These are phyloP conservation scores for Spodoptera litura DNA, from an alignment of 1,140 invertebrate genomes.

Conservation along the genomic window DNA sequence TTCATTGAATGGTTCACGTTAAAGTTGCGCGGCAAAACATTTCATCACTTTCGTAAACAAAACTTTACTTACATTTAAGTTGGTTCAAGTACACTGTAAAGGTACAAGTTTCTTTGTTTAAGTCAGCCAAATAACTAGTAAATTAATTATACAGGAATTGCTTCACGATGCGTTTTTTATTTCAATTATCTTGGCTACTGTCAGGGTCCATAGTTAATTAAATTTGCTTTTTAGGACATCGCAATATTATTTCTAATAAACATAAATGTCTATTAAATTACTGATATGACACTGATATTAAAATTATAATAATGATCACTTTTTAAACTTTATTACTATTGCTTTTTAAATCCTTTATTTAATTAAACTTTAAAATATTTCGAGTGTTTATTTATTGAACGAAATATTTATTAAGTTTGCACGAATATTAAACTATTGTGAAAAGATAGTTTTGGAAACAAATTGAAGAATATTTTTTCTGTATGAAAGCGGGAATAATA, in stretches of 20 bases:
- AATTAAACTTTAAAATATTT: no score
- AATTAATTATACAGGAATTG: slow-evolving; percentile 14
- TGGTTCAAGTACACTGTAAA: background rate
- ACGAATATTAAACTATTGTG: no score
- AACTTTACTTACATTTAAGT: no score
- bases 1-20: background rate
- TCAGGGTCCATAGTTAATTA: slow-evolving; percentile 10
- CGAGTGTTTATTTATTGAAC: no score
- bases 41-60: no score
- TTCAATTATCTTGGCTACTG: background rate
- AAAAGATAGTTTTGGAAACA: no score
- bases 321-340: no score
- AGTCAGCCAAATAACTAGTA: background rate
- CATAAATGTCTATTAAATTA: slow-evolving; percentile 8
- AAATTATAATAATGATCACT: background rate
- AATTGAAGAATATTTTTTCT: no score
- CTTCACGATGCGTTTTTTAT: slow-evolving; percentile 21
- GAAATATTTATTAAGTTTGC: no score
- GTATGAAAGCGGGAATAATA: background rate
- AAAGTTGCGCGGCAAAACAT: no score
- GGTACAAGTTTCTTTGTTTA: slow-evolving; percentile 18
- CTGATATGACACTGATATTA: background rate
- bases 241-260: slow-evolving; percentile 15
- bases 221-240: slow-evolving; percentile 13
- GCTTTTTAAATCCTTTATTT: no score